phyloP scores from a whole-genome alignment of 2,113 vertebrate genomes.

The Aegotheles bennettii region DNA sequence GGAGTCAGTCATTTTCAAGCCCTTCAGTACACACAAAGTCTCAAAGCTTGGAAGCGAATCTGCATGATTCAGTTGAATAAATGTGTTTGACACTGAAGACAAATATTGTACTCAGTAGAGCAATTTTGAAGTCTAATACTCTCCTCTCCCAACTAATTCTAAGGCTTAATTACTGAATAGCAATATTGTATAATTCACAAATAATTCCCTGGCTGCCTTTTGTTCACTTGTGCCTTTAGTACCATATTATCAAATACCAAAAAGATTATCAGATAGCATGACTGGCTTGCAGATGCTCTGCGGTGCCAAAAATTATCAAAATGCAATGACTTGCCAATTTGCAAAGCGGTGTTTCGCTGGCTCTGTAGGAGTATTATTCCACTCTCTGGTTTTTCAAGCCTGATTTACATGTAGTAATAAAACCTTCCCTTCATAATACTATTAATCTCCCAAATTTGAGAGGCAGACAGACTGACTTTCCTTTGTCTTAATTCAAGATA shows the following conservation, averaged over 20 bases:
- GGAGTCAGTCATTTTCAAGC: constrained; percentile 25
- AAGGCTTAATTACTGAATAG: constrained; percentile 57
- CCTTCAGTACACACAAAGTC: constrained; percentile 14
- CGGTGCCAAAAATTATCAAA: constrained; percentile 10
- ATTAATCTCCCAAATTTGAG: not conserved
- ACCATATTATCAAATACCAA: not conserved
- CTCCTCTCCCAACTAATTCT: constrained; percentile 53
- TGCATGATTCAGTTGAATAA: constrained; percentile 50
- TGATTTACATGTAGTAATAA: constrained; percentile 26
- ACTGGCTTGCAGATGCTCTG: not conserved
- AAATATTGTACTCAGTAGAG: constrained; percentile 59
- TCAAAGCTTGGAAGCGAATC: constrained; percentile 6
- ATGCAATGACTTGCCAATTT: not conserved
- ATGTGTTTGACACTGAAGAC: constrained; percentile 58
- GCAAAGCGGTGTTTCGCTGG: not conserved
- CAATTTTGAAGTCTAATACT: constrained; percentile 56
- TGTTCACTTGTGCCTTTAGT: constrained; percentile 42
- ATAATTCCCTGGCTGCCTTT: constrained; percentile 58
- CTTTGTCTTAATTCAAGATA: constrained; percentile 4
- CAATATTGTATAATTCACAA: constrained; percentile 55
- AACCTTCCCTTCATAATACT: not conserved
- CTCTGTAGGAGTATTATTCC: not conserved
- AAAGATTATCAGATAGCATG: constrained; percentile 6
- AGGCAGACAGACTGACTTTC: not conserved
- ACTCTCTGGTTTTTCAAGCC: not conserved